Base-by-base conservation (phyloP, 2,797 vertebrate species). In the Rhinoraja longicauda region DNA sequence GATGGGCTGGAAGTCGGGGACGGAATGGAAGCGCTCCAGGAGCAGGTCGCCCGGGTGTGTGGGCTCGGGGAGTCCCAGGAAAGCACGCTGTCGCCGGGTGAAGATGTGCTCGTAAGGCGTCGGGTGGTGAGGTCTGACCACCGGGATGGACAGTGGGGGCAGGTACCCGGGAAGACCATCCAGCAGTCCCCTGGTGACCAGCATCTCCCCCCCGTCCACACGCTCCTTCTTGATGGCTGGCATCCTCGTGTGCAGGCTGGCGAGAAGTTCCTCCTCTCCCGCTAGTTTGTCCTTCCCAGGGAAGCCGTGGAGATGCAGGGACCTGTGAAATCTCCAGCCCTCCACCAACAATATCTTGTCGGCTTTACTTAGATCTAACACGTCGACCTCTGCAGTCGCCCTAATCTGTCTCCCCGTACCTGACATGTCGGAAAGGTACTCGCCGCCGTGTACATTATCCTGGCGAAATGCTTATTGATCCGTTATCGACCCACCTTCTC, bases 141-240 rank as follows among this genome's bases (percentile, higher is more conserved):
- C 98, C 26, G 98, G 97, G 94, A 98, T 97, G 94, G 98, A 97
- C 96, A 98, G 97, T 95, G 98, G 98, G 94, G 98, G 96, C 96
- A 98, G 96, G 95, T 98, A 99, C 95, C 98, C 98, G 53, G 96
- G 96, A 93, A 96, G 93, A 67, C 95, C 94, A 93, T 96, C 96
- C 96, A 97, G 19, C 67, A 91, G 13, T 1, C 67, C 97, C 96
- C 99, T 95, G 94, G 98, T 98, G 97, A 99, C 97, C 94, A n/a
- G n/a, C n/a, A 98, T 98, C 95, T 99, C 98, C 94, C 98, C 98
- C 94, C 98, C 97, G 95, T 98, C 98, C 95, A 97, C 96, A 94
- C 98, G 96, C 96, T 99, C 98, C 96, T 98, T 98, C 96, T 99
- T 99, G 96, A 99, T 98, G 79, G 98, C 98, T 94, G 98, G 98